Evolutionary conservation across 2,888 invertebrate species (phyloP).

Genomic region (Mamestra brassicae): DNA sequence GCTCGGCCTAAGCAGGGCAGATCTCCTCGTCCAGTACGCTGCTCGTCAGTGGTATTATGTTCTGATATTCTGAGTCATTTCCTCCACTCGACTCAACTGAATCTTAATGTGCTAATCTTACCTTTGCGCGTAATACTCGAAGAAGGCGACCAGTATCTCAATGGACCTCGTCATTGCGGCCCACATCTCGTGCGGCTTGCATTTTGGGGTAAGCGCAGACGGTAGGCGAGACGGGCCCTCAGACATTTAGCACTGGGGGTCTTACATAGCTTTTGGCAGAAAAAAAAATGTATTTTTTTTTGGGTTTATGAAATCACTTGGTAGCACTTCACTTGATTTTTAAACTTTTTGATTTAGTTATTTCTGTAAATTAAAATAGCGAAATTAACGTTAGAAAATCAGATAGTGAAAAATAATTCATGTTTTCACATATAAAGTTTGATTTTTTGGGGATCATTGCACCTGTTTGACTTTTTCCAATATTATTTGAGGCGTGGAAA

Average conservation of each 20-base stretch:
- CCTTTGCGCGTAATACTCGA: constrained; percentile 95
- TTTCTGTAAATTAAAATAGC: too few relatives aligned
- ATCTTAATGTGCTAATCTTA: constrained; percentile 77
- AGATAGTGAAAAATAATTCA: too few relatives aligned
- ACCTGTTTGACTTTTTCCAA: background rate
- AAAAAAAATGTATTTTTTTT: background rate
- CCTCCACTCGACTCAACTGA: background rate
- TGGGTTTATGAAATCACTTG: background rate
- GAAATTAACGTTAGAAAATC: too few relatives aligned
- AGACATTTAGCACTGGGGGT: constrained; percentile 78
- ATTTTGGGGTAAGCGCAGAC: constrained; percentile 83
- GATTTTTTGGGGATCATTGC: background rate
- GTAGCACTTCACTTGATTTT: background rate
- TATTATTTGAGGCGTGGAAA: too few relatives aligned
- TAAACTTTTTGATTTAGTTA: background rate
- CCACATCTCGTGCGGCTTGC: constrained; percentile 93
- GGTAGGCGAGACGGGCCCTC: constrained; percentile 82
- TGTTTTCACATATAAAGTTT: too few relatives aligned
- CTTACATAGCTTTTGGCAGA: constrained; percentile 62
- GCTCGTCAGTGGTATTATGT: too few relatives aligned
- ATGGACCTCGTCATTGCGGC: constrained; percentile 95
- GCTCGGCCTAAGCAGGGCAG: too few relatives aligned
- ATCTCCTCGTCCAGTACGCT: too few relatives aligned
- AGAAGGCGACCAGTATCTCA: constrained; percentile 95
- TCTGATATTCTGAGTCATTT: too few relatives aligned